Conservation (phyloP, 2,113 vertebrate genomes). For the Neopipo cinnamomea region DNA sequence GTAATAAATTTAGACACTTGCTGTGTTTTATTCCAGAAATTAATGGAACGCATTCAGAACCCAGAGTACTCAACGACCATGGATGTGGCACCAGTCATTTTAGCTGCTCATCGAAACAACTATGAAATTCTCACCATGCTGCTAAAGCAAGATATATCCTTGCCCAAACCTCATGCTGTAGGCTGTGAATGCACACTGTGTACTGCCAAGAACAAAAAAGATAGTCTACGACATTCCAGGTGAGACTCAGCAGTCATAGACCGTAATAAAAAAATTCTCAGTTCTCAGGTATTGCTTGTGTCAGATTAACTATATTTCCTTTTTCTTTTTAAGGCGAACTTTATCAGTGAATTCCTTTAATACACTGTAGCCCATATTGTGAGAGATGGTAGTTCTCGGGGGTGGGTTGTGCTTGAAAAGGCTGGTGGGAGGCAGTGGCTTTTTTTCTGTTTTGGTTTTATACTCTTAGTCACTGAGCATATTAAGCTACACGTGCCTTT, state of each 20-base stretch:
- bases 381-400: neutral
- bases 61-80: constrained; percentile 98
- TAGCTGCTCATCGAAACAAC: constrained; percentile 98
- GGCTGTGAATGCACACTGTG: constrained; percentile 97
- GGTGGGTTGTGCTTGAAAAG: neutral
- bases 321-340: neutral
- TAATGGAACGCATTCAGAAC: constrained; percentile 98
- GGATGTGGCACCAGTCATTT: constrained; percentile 97
- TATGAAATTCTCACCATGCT: constrained; percentile 99
- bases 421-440: neutral
- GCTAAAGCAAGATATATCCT: constrained; percentile 95
- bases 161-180: constrained; percentile 95
- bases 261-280: neutral
- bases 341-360: neutral
- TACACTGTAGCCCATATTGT: neutral
- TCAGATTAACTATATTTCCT: neutral
- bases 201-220: constrained; percentile 99
- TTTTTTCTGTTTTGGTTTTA: neutral
- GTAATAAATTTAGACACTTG: constrained; percentile 34
- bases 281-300: neutral
- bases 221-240: constrained; percentile 97
- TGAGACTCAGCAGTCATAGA: constrained; percentile 15
- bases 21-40: constrained; percentile 81
- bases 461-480: neutral
- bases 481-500: neutral